phyloP scores from a whole-genome alignment of 2,113 vertebrate genomes.

The Rattus norvegicus region GRCr8 NC_086033.1:8639001-8639500 shows the following conservation, averaged over 20 bases:
- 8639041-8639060: not conserved
- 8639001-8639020: not conserved
- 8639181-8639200: constrained; percentile 51
- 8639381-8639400: constrained; percentile 47
- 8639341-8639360: not conserved
- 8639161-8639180: not conserved
- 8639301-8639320: constrained; percentile 31
- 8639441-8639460: not conserved
- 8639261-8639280: not conserved
- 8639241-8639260: not conserved
- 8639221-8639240: constrained; percentile 17
- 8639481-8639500: constrained; percentile 49
- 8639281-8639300: constrained; percentile 30
- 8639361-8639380: not conserved
- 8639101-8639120: not conserved
- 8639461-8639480: not conserved
- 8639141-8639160: constrained; percentile 9
- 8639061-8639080: not conserved
- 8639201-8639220: constrained; percentile 34
- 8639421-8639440: constrained; percentile 40
- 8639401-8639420: constrained; percentile 1
- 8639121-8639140: constrained; percentile 40
- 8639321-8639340: not conserved
- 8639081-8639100: not conserved
- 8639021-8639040: not conserved